Evolutionary conservation across 1,140 invertebrate genomes (phyloP), one percentile per base, ranked within the genome.

Genomic region (Gryllus bimaculatus): DNA sequence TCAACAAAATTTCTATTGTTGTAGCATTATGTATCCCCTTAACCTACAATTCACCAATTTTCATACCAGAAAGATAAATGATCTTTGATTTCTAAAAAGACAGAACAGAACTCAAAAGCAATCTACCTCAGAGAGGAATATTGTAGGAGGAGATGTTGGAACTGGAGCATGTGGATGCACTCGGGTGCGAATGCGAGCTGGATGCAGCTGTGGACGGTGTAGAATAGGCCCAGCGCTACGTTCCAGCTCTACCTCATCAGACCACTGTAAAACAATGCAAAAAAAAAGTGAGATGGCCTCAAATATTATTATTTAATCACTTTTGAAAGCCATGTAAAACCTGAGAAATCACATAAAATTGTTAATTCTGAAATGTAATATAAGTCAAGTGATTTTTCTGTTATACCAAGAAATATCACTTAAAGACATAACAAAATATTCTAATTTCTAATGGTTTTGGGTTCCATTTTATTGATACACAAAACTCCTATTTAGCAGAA

Each of bases 111-210:
- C 26, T 39, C 26, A 39, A 39, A 39, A 39, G 26, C 26, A 39
- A 39, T 39, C 26, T 80, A 84, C 83, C 79, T 84, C 83, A 10
- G 83, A 83, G 10, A 84, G 83, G 83, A 91, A 90, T 80, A 90
- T 86, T 73, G 88, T 87, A 21, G 87, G 85, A 49, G 88, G 85
- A 78, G 87, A 86, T 49, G 88, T 85, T 12, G 89, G 87, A 81
- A 85, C 86, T 12, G 85, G n/a, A 85, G 85, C 48, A 85, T 83
- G n/a, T 86, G 87, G 82, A 87, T 84, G 77, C 85, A 85, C 81
- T 85, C 83, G 78, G 83, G 87, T 76, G 83, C 84, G 26, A 84
- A n/a, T 47, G 8, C 48, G 49, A 20, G 79, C 73, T 20, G 76
- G 79, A n/a, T 79, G 79, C 8, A 54, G 26, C 4, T 54, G 49